Percentiles rank a stretch among this genome's conserved stretches.
phyloP scores from a whole-genome alignment of 2,113 vertebrate species.

The Nibea albiflora region DNA sequence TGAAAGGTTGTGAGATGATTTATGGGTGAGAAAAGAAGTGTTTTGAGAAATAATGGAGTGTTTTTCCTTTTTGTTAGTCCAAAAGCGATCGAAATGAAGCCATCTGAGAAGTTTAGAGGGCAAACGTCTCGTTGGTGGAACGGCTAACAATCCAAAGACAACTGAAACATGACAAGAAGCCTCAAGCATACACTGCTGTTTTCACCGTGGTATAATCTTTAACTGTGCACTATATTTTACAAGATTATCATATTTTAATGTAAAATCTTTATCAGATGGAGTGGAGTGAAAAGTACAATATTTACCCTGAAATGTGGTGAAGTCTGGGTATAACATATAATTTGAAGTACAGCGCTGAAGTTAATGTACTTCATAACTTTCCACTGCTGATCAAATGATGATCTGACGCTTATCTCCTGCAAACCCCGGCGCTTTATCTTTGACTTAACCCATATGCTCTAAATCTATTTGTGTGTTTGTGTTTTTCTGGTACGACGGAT shows the following conservation, averaged over 20 bases:
- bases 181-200: neutral
- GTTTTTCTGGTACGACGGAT: constrained; percentile 31
- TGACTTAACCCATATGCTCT: constrained; percentile 51
- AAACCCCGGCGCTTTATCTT: constrained; percentile 70
- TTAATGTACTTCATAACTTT: constrained; percentile 25
- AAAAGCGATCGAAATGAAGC: neutral
- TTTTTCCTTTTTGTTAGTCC: neutral
- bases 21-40: neutral
- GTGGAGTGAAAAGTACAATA: neutral
- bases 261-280: neutral
- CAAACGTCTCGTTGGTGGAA: neutral
- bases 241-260: neutral
- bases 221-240: neutral
- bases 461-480: constrained; percentile 35
- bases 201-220: neutral
- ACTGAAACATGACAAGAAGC: neutral
- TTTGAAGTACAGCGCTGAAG: neutral
- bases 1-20: neutral
- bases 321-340: neutral
- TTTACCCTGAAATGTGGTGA: neutral
- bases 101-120: neutral
- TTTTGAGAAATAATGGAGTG: neutral
- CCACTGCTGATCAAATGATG: constrained; percentile 44
- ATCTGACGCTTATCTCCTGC: constrained; percentile 67
- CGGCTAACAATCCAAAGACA: neutral